These are phyloP conservation scores for Propithecus perrieri DNA, from an alignment of 2,797 vertebrate species.

Conservation along the genomic window DNA sequence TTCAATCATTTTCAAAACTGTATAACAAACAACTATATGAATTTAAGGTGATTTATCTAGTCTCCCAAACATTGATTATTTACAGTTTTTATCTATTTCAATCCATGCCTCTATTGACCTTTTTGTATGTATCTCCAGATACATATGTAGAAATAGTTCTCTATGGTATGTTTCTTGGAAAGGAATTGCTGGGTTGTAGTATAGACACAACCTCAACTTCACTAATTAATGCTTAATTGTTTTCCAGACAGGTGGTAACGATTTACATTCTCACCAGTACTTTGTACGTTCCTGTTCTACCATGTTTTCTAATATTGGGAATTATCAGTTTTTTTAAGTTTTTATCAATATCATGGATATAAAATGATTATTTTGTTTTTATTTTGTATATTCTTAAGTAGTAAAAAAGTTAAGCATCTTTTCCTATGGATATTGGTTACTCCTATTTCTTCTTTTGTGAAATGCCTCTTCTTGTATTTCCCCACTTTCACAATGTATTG, in stretches of 20 bases:
- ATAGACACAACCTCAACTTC: neutral
- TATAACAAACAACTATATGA: neutral
- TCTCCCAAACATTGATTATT: neutral
- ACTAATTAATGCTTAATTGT: neutral
- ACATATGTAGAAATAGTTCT: neutral
- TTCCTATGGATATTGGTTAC: neutral
- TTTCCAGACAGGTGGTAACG: neutral
- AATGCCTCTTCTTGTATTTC: neutral
- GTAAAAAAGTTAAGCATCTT: neutral
- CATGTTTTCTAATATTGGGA: neutral
- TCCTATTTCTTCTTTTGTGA: neutral
- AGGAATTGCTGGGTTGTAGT: neutral
- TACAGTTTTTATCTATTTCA: neutral
- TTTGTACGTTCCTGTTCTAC: neutral
- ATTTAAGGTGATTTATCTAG: neutral
- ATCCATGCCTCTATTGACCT: neutral
- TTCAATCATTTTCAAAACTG: neutral
- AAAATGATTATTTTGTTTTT: neutral
- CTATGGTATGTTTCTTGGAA: neutral
- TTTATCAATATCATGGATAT: neutral
- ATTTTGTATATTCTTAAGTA: neutral
- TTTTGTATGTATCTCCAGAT: neutral
- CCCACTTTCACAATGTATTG: neutral
- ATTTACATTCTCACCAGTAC: neutral
- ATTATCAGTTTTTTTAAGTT: neutral